Percentiles rank a stretch among this genome's conserved stretches.
Conservation (phyloP, 2,888 invertebrate species). For the Alitta virens region DNA sequence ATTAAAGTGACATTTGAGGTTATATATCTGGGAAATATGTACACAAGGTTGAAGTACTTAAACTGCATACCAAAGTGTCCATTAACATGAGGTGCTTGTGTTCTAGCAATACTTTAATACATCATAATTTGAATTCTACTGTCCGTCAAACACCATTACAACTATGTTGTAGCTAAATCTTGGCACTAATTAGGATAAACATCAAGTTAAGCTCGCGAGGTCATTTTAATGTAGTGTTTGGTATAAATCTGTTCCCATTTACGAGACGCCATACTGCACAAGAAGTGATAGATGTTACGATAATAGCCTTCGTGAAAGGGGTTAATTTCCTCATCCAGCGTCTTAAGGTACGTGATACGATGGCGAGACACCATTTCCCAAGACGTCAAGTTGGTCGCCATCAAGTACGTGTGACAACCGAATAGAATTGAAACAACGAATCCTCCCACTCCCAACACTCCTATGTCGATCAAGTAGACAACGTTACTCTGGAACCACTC, state of each 20-base stretch:
- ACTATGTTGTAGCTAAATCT: too few relatives aligned
- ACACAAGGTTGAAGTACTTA: too few relatives aligned
- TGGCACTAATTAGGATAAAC: too few relatives aligned
- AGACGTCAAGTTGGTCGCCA: conserved; percentile 51
- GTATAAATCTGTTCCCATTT: conserved; percentile 8
- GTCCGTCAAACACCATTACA: too few relatives aligned
- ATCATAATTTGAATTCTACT: too few relatives aligned
- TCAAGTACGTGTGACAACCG: conserved; percentile 52
- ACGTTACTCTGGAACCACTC: conserved; percentile 46
- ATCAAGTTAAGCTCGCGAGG: too few relatives aligned
- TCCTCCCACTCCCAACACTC: conserved; percentile 44
- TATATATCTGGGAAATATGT: too few relatives aligned
- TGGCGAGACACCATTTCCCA: conserved; percentile 55
- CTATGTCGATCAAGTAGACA: conserved; percentile 40
- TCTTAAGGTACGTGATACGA: conserved; percentile 55
- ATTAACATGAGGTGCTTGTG: too few relatives aligned
- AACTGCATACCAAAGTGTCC: too few relatives aligned
- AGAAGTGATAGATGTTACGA: conserved; percentile 38
- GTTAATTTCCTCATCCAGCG: conserved; percentile 48
- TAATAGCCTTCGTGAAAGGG: conserved; percentile 54
- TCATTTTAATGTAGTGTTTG: not conserved
- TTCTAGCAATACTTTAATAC: too few relatives aligned
- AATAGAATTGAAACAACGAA: conserved; percentile 44
- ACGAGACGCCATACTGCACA: conserved; percentile 10
- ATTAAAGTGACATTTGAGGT: too few relatives aligned